Base-by-base conservation (phyloP, 2,888 invertebrate genomes). In the Lycaena phlaeas region DNA sequence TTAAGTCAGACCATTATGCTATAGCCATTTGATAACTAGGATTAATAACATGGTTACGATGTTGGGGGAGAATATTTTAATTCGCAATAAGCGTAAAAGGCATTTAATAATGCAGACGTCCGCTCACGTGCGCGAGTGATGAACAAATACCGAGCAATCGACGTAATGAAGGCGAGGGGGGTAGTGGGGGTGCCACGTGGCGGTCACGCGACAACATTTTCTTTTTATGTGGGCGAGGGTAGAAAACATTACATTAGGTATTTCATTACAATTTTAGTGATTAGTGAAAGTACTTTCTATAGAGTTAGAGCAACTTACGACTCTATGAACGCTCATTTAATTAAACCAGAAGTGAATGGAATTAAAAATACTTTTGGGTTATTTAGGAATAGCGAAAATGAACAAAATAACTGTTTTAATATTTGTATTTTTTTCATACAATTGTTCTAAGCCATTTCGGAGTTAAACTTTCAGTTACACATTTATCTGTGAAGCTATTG, bases 101-200 rank as follows among this genome's bases (percentile, higher is more conserved):
- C 84, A 81, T 84, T 84, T 84, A 84, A 82, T 84, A 82, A 84
- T 84, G 79, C 79, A 84, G 68, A 73, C 79, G 76, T 75, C 70
- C 66, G 73, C 51, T 56, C 75, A 72, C 73, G 76, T 75, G 78
- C 73, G 63, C 59, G 66, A 52, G 56, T 61, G 54, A 61, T 61
- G 75, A 74, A 76, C 78, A 79, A 82, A 81, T 81, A 72, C 74
- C 66, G 62, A 62, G 71, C 75, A 73, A 79, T 82, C 68, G 65
- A 42, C 57, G 68, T 82, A 84, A 82, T 82, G 79, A 79, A 73
- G 62, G 65, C 46, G 49, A 54, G 65, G 67, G 69, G 67, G 57
- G 50, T 45, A 51, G 49, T 51, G 54, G 49, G 50, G 56, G 47
- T 3, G 64, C 37, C 82, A 58, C 78, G 82, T 77, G 82, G 52